These are phyloP conservation scores for Podarcis raffonei DNA, from an alignment of 2,113 vertebrate species.

Conservation along the genomic window DNA sequence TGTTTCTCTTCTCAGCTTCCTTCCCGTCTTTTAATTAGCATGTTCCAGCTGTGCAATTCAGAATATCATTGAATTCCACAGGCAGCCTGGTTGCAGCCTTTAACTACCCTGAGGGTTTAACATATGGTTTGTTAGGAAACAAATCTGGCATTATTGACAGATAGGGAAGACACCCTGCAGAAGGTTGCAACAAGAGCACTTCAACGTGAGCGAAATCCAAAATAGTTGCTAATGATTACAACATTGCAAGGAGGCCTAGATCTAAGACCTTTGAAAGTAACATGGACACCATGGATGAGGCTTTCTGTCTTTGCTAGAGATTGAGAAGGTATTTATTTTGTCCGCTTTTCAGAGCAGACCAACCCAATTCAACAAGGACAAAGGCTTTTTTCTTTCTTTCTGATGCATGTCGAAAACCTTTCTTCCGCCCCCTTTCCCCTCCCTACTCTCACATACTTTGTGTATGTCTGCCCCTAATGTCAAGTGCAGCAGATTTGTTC, in stretches of 20 bases:
- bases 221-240: constrained; percentile 18
- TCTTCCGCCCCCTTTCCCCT: too few species aligned
- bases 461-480: too few species aligned
- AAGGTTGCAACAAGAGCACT: constrained; percentile 38
- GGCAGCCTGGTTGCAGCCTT: constrained; percentile 42
- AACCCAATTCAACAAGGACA: too few species aligned
- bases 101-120: constrained; percentile 55
- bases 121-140: constrained; percentile 59
- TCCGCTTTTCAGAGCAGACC: too few species aligned
- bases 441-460: too few species aligned
- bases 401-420: too few species aligned
- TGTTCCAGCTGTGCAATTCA: constrained; percentile 52
- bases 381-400: too few species aligned
- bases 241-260: neutral
- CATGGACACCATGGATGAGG: neutral
- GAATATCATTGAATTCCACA: constrained; percentile 51
- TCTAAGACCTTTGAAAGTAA: constrained; percentile 19
- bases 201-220: constrained; percentile 8
- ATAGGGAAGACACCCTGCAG: constrained; percentile 43
- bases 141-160: constrained; percentile 43
- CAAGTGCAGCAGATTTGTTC: too few species aligned
- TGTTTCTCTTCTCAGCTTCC: neutral
- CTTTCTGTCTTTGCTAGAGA: neutral
- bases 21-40: constrained; percentile 48
- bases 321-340: neutral